phyloP scores from a whole-genome alignment of 2,797 vertebrate species.

The Poecilia wingei region DNA sequence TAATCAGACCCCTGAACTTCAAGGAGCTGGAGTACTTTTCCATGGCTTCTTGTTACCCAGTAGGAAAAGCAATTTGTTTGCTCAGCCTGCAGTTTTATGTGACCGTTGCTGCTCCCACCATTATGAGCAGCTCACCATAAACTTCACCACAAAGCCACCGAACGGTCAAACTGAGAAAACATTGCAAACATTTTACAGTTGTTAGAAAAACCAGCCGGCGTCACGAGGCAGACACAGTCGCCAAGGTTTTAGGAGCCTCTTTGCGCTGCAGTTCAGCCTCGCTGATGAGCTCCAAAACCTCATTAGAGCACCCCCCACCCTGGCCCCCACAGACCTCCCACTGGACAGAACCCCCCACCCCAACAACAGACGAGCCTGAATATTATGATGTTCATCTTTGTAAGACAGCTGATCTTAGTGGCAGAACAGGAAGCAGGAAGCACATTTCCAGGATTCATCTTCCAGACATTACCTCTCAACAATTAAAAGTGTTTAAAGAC shows the following conservation, averaged over 20 bases:
- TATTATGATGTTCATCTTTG: constrained; percentile 52
- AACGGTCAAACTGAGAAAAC: constrained; percentile 65
- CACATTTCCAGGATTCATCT: constrained; percentile 62
- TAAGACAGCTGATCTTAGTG: constrained; percentile 62
- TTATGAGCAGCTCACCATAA: constrained; percentile 63
- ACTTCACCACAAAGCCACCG: constrained; percentile 44
- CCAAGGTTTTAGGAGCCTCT: constrained; percentile 38
- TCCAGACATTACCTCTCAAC: constrained; percentile 66
- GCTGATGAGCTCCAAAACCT: constrained; percentile 61
- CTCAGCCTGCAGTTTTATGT: constrained; percentile 53
- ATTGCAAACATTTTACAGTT: constrained; percentile 67
- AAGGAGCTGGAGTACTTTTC: constrained; percentile 57
- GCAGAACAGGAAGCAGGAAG: constrained; percentile 52
- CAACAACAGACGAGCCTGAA: constrained; percentile 38
- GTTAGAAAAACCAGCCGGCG: constrained; percentile 67
- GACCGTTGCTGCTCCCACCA: constrained; percentile 46
- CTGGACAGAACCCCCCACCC: no score
- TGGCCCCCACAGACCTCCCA: no score
- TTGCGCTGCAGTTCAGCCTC: constrained; percentile 11
- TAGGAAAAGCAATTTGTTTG: constrained; percentile 55
- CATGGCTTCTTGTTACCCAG: constrained; percentile 46
- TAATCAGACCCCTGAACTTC: constrained; percentile 71
- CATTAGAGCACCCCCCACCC: constrained; percentile 38
- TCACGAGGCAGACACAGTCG: constrained; percentile 35
- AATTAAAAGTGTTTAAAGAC: constrained; percentile 63